Evolutionary conservation across 2,113 vertebrate species (phyloP).

Genomic region (Oceanodroma tethys): DNA sequence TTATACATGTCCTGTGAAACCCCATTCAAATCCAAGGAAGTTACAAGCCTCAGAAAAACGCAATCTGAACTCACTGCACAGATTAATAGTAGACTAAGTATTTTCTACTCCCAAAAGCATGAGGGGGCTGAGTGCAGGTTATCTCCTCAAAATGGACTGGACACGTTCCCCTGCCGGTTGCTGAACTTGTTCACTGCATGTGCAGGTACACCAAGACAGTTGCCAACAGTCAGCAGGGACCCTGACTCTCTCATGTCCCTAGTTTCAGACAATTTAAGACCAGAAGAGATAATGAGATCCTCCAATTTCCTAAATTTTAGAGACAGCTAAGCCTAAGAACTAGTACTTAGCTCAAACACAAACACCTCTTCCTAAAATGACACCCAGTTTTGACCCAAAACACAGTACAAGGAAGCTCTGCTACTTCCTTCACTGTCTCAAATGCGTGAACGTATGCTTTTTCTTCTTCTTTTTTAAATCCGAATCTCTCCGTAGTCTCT

Average conservation of each 20-base stretch:
- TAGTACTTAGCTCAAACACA: neutral
- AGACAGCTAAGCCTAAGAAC: neutral
- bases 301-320: neutral
- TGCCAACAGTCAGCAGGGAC: neutral
- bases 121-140: neutral
- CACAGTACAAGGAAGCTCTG: neutral
- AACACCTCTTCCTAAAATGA: neutral
- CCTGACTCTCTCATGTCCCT: neutral
- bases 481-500: neutral
- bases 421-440: neutral
- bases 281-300: neutral
- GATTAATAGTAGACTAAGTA: accelerated
- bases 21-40: neutral
- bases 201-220: neutral
- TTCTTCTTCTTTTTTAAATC: neutral
- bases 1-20: accelerated
- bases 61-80: neutral
- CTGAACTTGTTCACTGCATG: neutral
- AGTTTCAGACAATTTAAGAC: neutral
- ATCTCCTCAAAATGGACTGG: neutral
- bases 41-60: neutral
- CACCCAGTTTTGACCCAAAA: neutral
- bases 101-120: neutral
- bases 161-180: neutral
- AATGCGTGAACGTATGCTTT: neutral